A percentile compares a stretch with the other conserved stretches of the same genome.
phyloP scores from a whole-genome alignment of 2,888 invertebrate genomes.

The Drosophila parthenogenetica region DNA sequence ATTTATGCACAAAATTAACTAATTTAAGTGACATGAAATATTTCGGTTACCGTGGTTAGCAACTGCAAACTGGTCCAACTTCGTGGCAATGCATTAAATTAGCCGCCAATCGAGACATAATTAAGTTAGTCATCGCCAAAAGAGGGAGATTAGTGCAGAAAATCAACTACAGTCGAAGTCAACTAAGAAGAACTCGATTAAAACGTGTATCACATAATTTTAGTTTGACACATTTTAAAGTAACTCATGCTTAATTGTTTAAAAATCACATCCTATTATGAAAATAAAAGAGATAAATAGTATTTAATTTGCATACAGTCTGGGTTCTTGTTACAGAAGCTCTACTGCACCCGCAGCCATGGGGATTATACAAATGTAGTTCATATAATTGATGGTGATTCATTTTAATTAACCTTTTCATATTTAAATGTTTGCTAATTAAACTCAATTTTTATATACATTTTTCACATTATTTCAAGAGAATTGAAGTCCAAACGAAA shows the following conservation, averaged over 20 bases:
- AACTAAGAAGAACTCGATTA: neutral
- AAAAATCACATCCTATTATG: no score
- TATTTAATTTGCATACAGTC: neutral
- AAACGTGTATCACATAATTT: neutral
- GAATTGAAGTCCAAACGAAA: neutral
- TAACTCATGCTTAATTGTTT: no score
- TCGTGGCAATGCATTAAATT: slow-evolving; percentile 57
- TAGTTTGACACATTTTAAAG: no score
- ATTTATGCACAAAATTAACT: slow-evolving; percentile 78
- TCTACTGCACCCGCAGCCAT: slow-evolving; percentile 1
- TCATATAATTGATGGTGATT: neutral
- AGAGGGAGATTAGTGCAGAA: neutral
- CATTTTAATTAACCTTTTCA: slow-evolving; percentile 1
- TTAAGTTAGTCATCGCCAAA: slow-evolving; percentile 46
- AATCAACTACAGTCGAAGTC: neutral
- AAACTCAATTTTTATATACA: neutral
- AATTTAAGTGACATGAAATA: slow-evolving; percentile 77
- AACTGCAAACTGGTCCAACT: slow-evolving; percentile 43
- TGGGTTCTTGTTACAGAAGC: neutral
- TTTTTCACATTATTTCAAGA: neutral
- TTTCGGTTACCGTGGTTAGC: slow-evolving; percentile 54
- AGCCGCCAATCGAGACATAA: slow-evolving; percentile 63
- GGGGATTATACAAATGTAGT: neutral
- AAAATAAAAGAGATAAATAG: no score
- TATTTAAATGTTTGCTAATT: slow-evolving; percentile 4